phyloP scores from a whole-genome alignment of 2,797 vertebrate genomes.

The Lepus townsendii region DNA sequence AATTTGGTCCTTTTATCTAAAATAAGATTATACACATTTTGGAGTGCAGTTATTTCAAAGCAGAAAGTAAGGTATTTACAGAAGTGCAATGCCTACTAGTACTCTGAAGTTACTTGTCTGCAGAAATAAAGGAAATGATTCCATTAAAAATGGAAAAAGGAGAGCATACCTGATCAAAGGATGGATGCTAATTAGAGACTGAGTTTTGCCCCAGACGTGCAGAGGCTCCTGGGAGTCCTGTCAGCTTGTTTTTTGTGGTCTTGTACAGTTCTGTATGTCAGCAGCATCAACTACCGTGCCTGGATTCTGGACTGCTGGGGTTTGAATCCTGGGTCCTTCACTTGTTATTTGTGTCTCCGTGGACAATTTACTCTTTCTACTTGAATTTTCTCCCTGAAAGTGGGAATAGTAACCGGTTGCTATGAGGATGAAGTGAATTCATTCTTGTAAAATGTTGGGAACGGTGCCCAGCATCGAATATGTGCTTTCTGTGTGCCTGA shows the following conservation, averaged over 20 bases:
- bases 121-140: conserved; percentile 37
- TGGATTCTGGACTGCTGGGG: not conserved
- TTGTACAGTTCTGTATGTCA: not conserved
- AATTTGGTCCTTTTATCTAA: conserved; percentile 22
- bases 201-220: not conserved
- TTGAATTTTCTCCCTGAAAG: conserved; percentile 22
- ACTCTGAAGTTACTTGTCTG: conserved; percentile 24
- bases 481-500: not conserved
- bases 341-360: not conserved
- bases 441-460: not conserved
- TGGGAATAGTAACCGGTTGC: not conserved
- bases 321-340: not conserved
- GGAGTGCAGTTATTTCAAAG: conserved; percentile 15
- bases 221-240: not conserved
- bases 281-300: not conserved
- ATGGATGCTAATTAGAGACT: conserved; percentile 11
- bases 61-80: not conserved
- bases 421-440: not conserved
- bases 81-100: not conserved
- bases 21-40: conserved; percentile 18
- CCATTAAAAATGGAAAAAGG: not conserved
- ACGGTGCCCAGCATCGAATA: not conserved
- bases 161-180: not conserved
- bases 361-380: not conserved
- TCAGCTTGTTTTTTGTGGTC: not conserved